phyloP scores from a whole-genome alignment of 2,888 invertebrate species.

The Polydrusus cervinus region DNA sequence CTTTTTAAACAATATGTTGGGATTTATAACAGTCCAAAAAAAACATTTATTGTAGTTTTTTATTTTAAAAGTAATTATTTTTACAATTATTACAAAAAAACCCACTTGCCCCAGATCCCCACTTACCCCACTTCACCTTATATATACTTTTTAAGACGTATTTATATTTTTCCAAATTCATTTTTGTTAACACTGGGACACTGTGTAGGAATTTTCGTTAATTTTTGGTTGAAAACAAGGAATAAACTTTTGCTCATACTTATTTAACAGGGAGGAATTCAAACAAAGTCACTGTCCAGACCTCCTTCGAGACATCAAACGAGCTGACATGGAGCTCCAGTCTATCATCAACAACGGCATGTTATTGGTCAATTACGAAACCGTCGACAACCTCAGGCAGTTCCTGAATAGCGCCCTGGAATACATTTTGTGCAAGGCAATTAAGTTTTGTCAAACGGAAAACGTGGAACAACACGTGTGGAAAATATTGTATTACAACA shows the following conservation, averaged over 20 bases:
- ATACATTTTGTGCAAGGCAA: conserved; percentile 82
- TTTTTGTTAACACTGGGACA: conserved; percentile 22
- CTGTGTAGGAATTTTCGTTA: too few relatives aligned
- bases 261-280: conserved; percentile 72
- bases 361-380: conserved; percentile 80
- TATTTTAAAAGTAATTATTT: too few relatives aligned
- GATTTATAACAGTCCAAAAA: too few relatives aligned
- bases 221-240: too few relatives aligned
- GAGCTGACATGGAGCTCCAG: conserved; percentile 80
- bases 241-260: too few relatives aligned
- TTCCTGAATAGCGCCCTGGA: conserved; percentile 81
- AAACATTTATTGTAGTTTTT: too few relatives aligned
- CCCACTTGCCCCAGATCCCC: too few relatives aligned
- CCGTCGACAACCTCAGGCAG: conserved; percentile 75
- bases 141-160: too few relatives aligned
- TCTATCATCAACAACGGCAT: conserved; percentile 77
- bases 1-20: too few relatives aligned
- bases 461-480: conserved; percentile 93
- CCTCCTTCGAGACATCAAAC: conserved; percentile 78
- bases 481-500: conserved; percentile 92
- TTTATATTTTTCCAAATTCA: too few relatives aligned
- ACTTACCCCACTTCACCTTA: too few relatives aligned
- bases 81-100: too few relatives aligned
- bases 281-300: conserved; percentile 77
- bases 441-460: conserved; percentile 89